These are phyloP conservation scores for Spodoptera exigua DNA, from an alignment of 2,888 invertebrate genomes.

Conservation along the genomic window DNA sequence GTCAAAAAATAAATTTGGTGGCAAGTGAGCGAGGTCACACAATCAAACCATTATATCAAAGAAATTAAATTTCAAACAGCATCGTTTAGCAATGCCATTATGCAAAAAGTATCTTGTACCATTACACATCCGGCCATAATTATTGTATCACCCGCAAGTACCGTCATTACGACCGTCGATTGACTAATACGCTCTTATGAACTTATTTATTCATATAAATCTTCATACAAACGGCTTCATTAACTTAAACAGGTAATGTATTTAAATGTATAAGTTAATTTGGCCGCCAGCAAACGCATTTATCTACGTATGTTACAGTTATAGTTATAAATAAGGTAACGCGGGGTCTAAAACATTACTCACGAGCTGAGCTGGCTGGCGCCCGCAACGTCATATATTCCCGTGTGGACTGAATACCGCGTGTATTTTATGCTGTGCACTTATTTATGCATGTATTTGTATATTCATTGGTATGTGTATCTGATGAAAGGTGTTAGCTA, in stretches of 20 bases:
- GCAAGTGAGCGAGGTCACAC: too few species aligned
- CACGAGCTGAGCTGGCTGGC: slow-evolving; percentile 67
- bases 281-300: slow-evolving; percentile 71
- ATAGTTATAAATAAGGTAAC: slow-evolving; percentile 79
- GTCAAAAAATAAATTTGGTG: too few species aligned
- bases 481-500: slow-evolving; percentile 31
- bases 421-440: slow-evolving; percentile 56
- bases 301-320: slow-evolving; percentile 81
- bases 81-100: slow-evolving; percentile 1
- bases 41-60: too few species aligned
- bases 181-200: slow-evolving; percentile 50
- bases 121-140: slow-evolving; percentile 48
- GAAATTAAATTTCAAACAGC: not conserved
- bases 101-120: slow-evolving; percentile 27
- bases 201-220: slow-evolving; percentile 59
- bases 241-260: slow-evolving; percentile 58
- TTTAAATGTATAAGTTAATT: slow-evolving; percentile 66
- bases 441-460: slow-evolving; percentile 63
- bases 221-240: slow-evolving; percentile 66
- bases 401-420: slow-evolving; percentile 56
- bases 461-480: slow-evolving; percentile 59
- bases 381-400: slow-evolving; percentile 65
- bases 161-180: slow-evolving; percentile 41
- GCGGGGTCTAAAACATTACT: slow-evolving; percentile 73
- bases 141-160: slow-evolving; percentile 44